Base-by-base conservation (phyloP, 2,113 vertebrate species). In the Percopsis transmontana region DNA sequence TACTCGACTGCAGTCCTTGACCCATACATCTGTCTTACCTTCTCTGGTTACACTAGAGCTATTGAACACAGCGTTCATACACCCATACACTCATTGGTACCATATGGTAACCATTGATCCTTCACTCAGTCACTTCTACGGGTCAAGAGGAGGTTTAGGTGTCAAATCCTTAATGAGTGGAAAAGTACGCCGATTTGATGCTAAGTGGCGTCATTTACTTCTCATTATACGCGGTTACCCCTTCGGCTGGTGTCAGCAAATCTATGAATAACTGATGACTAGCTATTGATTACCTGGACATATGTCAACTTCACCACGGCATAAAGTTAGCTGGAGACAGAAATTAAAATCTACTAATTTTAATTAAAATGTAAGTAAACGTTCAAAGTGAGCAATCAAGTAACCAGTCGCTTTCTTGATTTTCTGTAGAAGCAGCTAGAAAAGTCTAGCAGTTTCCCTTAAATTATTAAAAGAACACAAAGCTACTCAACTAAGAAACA, bases 101-200 rank as follows among this genome's bases (percentile, higher is more conserved):
- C 81, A 78, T 72, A 72, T 84, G 77, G 42, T 70, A 41, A 16
- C 40, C 57, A 84, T 84, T 72, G 77, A 84, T 84, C 68, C 39
- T 38, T 18, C 8, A 16, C 51, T 65, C 21, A 55, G 62, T 38
- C 55, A 24, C 57, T 69, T 33, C 42, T 39, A 21, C 18, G 6
- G 33, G 45, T 15, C 66, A 58, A 53, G 53, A n/a, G 63, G n/a
- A 48, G 70, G 19, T 44, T 56, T 18, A 3, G 24, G 62, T 64
- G 68, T 72, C 62, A 60, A 61, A 64, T 56, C 58, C 60, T 74
- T 39, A 66, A 13, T 72, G 64, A 52, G 41, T 41, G 47, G 10
- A 16, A 47, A 24, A 72, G 71, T 48, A 60, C 54, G 13, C 39
- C 16, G 18, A 75, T 62, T 33, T 70, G 61, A 68, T 58, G 54